Conservation (phyloP, 1,140 invertebrate genomes). For the Drosophila punjabiensis region DNA sequence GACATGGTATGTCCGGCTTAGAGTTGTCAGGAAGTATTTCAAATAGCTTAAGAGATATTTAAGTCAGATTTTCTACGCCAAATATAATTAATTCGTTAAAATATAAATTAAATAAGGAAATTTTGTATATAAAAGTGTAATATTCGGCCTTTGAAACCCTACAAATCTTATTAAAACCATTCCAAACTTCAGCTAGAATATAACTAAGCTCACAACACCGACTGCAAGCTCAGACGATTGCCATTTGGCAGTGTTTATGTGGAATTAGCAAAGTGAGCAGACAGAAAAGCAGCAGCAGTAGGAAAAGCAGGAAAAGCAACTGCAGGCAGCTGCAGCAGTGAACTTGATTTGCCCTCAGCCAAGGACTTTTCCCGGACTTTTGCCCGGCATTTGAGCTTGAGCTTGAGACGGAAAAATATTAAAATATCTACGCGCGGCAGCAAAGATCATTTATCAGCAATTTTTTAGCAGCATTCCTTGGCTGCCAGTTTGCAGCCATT, state of each 20-base stretch:
- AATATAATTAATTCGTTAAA: too few species aligned
- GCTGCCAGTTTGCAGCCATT: slow-evolving; percentile 36
- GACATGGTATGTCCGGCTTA: neutral
- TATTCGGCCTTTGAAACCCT: neutral
- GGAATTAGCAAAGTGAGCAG: slow-evolving; percentile 60
- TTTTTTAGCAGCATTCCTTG: slow-evolving; percentile 72
- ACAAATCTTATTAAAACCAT: neutral
- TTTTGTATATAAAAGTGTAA: neutral
- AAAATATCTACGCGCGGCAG: slow-evolving; percentile 76
- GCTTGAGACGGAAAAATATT: slow-evolving; percentile 77
- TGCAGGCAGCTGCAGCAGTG: slow-evolving; percentile 53
- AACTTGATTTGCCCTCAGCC: slow-evolving; percentile 84
- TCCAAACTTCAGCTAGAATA: slow-evolving; percentile 4
- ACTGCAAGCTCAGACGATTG: slow-evolving; percentile 32
- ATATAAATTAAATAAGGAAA: too few species aligned
- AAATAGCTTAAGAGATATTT: neutral
- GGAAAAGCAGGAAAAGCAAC: slow-evolving; percentile 18
- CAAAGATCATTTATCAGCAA: slow-evolving; percentile 81
- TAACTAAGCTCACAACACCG: slow-evolving; percentile 2
- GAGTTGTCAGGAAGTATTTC: neutral
- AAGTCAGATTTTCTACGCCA: too few species aligned
- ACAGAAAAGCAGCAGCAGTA: slow-evolving; percentile 37
- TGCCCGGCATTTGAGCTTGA: slow-evolving; percentile 34
- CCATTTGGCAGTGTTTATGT: slow-evolving; percentile 60
- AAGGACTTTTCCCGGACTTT: slow-evolving; percentile 69